Evolutionary conservation across 64 coral and sea anemone species (phyloP).

Genomic region (Orbicella faveolata): DNA sequence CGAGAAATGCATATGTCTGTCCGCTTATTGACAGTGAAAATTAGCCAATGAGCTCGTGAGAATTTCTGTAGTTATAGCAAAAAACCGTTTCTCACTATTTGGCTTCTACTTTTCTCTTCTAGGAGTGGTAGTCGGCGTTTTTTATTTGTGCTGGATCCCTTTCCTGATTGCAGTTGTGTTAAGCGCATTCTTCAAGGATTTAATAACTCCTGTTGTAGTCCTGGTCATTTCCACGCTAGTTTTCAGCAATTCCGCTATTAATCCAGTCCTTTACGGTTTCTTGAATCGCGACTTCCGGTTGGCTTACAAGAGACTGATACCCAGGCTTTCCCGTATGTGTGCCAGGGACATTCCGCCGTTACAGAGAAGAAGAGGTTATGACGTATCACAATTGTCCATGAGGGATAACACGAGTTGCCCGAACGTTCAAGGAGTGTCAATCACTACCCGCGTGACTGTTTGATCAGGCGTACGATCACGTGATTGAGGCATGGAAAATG

Average conservation of each 20-base stretch:
- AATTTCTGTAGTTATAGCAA: too few relatives aligned
- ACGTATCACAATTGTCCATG: neutral
- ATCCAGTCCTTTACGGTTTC: conserved; percentile 68
- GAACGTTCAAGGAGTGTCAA: neutral
- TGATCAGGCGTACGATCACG: neutral
- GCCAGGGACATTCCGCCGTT: neutral
- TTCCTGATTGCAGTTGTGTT: conserved; percentile 69
- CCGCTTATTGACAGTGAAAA: too few relatives aligned
- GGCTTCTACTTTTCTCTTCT: neutral
- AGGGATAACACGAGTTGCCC: neutral
- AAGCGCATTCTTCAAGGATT: conserved; percentile 49
- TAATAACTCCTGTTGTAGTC: conserved; percentile 37
- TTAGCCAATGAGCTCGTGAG: too few relatives aligned
- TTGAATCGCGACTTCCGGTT: conserved; percentile 65
- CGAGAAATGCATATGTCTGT: too few relatives aligned
- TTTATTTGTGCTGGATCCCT: conserved; percentile 77
- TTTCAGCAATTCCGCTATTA: conserved; percentile 71
- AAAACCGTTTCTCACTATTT: neutral
- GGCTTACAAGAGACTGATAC: conserved; percentile 61
- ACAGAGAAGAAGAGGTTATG: conserved; percentile 6
- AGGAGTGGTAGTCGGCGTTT: conserved; percentile 64
- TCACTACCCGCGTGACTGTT: neutral
- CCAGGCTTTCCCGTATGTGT: neutral
- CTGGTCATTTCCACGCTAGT: conserved; percentile 58
- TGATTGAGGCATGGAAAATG: neutral